Evolutionary conservation across 2,888 invertebrate species (phyloP).

Genomic region (Drosophila melanocephala): DNA sequence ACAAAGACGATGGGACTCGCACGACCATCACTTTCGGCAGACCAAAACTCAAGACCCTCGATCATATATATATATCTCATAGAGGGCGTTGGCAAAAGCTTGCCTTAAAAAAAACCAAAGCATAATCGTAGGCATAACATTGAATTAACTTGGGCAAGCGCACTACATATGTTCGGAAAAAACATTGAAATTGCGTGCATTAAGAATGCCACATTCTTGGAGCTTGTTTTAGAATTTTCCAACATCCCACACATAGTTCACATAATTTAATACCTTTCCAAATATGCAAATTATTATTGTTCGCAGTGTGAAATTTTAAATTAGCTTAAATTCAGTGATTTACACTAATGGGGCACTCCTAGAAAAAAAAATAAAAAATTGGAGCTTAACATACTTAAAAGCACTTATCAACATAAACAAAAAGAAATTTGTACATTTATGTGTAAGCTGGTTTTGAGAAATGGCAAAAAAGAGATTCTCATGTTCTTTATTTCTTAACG

Average conservation of each 20-base stretch:
- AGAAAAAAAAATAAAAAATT: not conserved
- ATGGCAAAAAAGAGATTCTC: conserved; percentile 3
- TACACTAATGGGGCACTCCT: not conserved
- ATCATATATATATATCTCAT: too few relatives aligned
- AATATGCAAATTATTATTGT: not conserved
- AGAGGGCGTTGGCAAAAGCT: too few relatives aligned
- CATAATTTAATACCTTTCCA: not conserved
- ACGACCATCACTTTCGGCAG: too few relatives aligned
- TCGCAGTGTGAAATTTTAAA: not conserved
- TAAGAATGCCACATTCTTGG: not conserved
- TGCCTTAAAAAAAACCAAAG: too few relatives aligned
- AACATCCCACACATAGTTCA: not conserved
- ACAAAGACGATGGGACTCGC: too few relatives aligned
- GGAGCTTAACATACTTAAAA: not conserved
- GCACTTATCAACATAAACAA: conserved; percentile 1
- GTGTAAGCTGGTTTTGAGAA: conserved; percentile 37
- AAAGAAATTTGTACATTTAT: conserved; percentile 9
- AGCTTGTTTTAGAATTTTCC: not conserved
- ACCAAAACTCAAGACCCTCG: too few relatives aligned
- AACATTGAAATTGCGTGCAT: not conserved
- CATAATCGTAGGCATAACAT: too few relatives aligned
- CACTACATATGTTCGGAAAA: too few relatives aligned
- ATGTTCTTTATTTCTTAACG: conserved; percentile 5
- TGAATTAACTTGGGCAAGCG: too few relatives aligned
- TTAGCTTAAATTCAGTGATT: not conserved